These are phyloP conservation scores for Poecilia picta DNA, from an alignment of 2,797 vertebrate genomes.

Conservation along the genomic window DNA sequence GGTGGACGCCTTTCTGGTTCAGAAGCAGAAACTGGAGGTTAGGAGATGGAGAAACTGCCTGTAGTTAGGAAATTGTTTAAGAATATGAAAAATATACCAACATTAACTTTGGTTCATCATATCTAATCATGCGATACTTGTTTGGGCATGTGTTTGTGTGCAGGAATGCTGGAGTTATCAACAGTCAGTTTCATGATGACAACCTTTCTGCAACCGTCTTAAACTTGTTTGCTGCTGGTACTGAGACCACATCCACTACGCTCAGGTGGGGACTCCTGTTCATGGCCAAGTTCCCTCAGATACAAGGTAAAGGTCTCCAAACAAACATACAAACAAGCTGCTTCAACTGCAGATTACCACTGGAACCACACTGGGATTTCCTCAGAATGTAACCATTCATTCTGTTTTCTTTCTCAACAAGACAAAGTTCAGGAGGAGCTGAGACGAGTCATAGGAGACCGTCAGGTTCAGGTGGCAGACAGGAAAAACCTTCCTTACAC, in stretches of 20 bases:
- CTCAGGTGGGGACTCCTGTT: constrained; percentile 66
- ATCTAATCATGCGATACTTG: neutral
- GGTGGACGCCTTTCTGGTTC: constrained; percentile 53
- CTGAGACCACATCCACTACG: constrained; percentile 63
- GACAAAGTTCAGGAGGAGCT: constrained; percentile 61
- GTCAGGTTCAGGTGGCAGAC: constrained; percentile 52
- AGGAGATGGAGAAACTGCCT: neutral
- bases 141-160: neutral
- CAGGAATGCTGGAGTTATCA: constrained; percentile 31
- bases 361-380: neutral
- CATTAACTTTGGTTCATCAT: neutral
- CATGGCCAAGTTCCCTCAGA: constrained; percentile 70
- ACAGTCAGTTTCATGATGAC: constrained; percentile 28
- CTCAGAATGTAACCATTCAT: neutral
- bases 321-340: neutral
- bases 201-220: constrained; percentile 44
- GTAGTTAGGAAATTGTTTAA: neutral
- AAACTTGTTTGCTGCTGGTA: constrained; percentile 68
- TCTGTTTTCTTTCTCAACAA: neutral
- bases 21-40: constrained; percentile 44
- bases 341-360: neutral
- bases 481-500: constrained; percentile 62
- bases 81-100: neutral
- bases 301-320: constrained; percentile 56
- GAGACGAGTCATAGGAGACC: constrained; percentile 45